Base-by-base conservation (phyloP, 1,140 invertebrate genomes). In the Drosophila cardini region DNA sequence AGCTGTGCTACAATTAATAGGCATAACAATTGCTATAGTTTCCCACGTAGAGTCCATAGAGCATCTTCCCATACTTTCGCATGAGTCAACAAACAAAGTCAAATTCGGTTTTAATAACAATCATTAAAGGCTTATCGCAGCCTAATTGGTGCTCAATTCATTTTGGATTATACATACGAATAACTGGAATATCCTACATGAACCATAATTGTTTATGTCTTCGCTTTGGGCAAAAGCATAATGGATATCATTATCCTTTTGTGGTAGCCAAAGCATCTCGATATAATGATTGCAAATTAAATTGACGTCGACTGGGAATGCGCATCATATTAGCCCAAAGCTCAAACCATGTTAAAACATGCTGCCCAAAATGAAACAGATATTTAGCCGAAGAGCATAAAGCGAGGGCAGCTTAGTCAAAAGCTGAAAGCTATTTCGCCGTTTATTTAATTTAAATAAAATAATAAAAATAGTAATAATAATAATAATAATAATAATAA, bases 261-360 rank as follows among this genome's bases (percentile, higher is more conserved):
- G 55, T 61, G 57, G 80, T 63, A 73, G 77, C 83, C 69, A 72
- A 38, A 72, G 40, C 61, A 57, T 58, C 68, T 69, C 52, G 61
- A 82, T 82, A 75, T 86, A 86, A 86, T 86, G 76, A 78, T 77
- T 79, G 75, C 76, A 78, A 86, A 82, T 76, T 78, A 86, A 80
- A 85, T 82, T 78, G 64, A 70, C 45, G 64, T 50, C 65, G 64
- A 65, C 64, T 61, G 64, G 57, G 38, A 57, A 58, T 72, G 58
- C 26, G 60, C 38, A 53, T 50, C 43, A 52, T 53, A 43, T 53
- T 42, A 42, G 45, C 58, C 21, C 18, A 69, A 40, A 72, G 26
- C 50, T 26, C 26, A 63, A 64, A 36, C 40, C 50, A 63, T 72
- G 61, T 62, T 75, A 72, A 78, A 75, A 72, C 63, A 78, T 68